Evolutionary conservation across 2,113 vertebrate species (phyloP).

Genomic region (Brienomyrus longianalis): DNA sequence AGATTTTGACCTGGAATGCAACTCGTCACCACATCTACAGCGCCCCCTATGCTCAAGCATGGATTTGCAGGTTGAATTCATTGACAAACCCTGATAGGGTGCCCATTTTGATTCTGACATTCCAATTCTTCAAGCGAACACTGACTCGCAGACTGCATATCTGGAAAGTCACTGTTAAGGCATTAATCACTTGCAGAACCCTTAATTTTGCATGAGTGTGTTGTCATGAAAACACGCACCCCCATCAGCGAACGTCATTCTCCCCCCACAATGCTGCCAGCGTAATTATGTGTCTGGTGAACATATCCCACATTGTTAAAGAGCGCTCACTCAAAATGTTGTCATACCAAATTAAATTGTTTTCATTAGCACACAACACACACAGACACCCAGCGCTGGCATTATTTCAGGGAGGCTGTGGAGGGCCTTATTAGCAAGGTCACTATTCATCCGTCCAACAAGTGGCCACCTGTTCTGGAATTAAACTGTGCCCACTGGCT

Average conservation of each 20-base stretch:
- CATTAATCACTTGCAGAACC: neutral
- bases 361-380: neutral
- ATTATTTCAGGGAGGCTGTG: neutral
- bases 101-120: neutral
- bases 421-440: neutral
- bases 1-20: neutral
- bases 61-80: neutral
- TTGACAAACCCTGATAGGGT: neutral
- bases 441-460: neutral
- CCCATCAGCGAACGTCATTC: neutral
- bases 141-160: neutral
- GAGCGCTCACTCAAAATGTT: neutral
- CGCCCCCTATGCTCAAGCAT: neutral
- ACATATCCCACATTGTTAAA: neutral
- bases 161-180: neutral
- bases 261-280: neutral
- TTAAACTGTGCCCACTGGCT: neutral
- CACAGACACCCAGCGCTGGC: neutral
- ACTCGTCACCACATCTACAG: neutral
- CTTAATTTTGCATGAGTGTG: neutral
- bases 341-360: conserved; percentile 2
- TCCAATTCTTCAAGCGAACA: neutral
- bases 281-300: neutral
- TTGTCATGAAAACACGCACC: neutral
- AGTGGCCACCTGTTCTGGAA: neutral